A percentile compares a stretch with the other conserved stretches of the same genome.
Conservation (phyloP, 2,113 vertebrate genomes). For the Propithecus coquereli region DNA sequence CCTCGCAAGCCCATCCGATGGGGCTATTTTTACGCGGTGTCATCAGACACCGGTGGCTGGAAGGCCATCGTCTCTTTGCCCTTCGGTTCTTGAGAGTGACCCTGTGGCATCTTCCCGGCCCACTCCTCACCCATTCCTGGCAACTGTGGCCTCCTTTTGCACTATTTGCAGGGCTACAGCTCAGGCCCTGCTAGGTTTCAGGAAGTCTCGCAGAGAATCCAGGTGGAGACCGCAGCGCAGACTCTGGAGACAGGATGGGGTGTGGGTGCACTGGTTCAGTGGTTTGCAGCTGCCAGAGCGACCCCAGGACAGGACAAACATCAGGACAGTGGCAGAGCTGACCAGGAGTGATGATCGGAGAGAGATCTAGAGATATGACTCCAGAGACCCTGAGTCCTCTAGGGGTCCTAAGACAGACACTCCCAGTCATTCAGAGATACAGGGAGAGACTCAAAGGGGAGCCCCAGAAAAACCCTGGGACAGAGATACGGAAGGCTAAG, state of each 20-base stretch:
- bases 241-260: background rate
- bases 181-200: background rate
- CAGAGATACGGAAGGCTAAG: background rate
- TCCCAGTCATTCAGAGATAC: background rate
- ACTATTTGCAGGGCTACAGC: background rate
- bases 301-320: background rate
- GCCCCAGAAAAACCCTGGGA: background rate
- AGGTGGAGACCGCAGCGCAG: background rate
- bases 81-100: slow-evolving; percentile 64
- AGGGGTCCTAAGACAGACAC: background rate
- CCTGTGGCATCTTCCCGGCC: background rate
- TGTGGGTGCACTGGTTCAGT: background rate
- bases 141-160: background rate
- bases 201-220: background rate
- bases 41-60: slow-evolving; percentile 57
- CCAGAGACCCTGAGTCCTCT: background rate
- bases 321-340: background rate
- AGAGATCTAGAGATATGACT: background rate
- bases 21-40: slow-evolving; percentile 68
- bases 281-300: background rate
- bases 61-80: slow-evolving; percentile 55
- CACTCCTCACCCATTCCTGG: background rate
- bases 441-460: background rate
- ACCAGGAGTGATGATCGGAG: background rate
- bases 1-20: background rate